Evolutionary conservation across 2,797 vertebrate genomes (phyloP).

Genomic region (Limosa lapponica): DNA sequence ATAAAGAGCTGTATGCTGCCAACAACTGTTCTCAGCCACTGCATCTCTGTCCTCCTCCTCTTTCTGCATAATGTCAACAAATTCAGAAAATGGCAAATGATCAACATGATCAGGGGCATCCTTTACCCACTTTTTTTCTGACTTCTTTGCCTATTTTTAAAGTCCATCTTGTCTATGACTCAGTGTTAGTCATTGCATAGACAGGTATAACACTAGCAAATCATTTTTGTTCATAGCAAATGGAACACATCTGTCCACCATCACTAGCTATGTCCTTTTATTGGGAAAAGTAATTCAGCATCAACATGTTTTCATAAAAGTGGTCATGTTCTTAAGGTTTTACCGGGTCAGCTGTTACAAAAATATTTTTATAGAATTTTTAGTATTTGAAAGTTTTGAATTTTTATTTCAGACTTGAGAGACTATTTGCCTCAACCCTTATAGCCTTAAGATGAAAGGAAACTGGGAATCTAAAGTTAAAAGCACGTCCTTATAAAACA

Average conservation of each 20-base stretch:
- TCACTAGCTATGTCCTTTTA: not conserved
- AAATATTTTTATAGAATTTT: not conserved
- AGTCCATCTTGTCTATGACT: not conserved
- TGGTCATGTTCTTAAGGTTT: not conserved
- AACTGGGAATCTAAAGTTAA: not conserved
- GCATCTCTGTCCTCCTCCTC: not conserved
- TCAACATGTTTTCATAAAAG: not conserved
- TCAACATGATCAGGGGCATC: accelerated
- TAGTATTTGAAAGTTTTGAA: not conserved
- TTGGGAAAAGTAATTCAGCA: not conserved
- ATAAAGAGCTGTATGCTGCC: too few species aligned
- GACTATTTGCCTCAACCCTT: not conserved
- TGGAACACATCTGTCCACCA: not conserved
- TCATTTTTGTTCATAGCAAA: not conserved
- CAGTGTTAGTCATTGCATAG: not conserved
- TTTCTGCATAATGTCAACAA: not conserved
- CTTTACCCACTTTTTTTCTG: not conserved
- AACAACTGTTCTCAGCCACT: not conserved
- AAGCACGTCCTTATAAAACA: not conserved
- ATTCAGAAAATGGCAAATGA: not conserved
- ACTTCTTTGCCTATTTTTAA: not conserved
- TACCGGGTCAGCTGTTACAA: not conserved
- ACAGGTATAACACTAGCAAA: not conserved
- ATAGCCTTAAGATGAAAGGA: not conserved
- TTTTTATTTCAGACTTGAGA: not conserved